A percentile compares a stretch with the other conserved stretches of the same genome.
These are phyloP conservation scores for Dryadula phaetusa DNA, from an alignment of 2,888 invertebrate species.

Conservation along the genomic window DNA sequence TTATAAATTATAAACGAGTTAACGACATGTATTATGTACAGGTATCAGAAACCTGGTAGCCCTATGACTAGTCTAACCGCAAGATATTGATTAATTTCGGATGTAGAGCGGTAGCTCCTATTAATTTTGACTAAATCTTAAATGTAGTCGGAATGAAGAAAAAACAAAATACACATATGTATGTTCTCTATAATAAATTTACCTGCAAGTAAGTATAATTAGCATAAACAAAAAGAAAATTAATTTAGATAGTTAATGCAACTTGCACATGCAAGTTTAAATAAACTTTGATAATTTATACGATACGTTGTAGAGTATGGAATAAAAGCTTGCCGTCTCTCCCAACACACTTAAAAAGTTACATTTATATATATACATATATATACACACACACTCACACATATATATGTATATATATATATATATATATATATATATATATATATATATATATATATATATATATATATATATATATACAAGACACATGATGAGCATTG, in stretches of 20 bases:
- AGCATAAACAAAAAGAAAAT: neutral
- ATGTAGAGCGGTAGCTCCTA: neutral
- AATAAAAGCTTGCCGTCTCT: neutral
- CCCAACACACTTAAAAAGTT: neutral
- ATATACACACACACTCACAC: no score
- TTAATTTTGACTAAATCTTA: no score
- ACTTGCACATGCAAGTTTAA: neutral
- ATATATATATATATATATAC: no score
- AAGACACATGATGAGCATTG: no score
- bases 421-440: no score
- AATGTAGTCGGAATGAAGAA: no score
- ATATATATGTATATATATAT: no score
- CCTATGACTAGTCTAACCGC: neutral
- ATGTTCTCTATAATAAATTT: no score
- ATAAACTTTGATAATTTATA: conserved; percentile 2
- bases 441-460: no score
- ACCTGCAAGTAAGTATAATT: neutral
- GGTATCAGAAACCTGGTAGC: neutral
- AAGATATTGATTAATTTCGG: neutral
- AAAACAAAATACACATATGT: no score
- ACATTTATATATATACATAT: no score
- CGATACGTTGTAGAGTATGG: neutral
- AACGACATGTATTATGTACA: no score
- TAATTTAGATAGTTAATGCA: neutral
- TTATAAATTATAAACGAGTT: neutral